phyloP scores from a whole-genome alignment of 2,888 invertebrate genomes.

The Cheilosia scutellata region DNA sequence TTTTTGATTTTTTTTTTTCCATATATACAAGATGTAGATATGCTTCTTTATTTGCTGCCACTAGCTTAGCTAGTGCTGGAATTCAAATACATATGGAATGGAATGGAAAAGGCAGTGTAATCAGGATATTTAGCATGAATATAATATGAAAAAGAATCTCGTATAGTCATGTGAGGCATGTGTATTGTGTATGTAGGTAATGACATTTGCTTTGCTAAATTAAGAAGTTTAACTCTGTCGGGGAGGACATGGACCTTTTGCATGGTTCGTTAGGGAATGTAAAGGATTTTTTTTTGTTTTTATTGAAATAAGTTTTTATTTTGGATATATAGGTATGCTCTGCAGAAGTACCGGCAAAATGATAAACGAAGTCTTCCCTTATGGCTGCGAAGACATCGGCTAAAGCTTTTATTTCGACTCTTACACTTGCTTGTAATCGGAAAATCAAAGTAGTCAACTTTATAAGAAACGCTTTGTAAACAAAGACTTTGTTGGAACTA shows the following conservation, averaged over 20 bases:
- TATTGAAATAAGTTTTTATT: background rate
- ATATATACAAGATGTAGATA: slow-evolving; percentile 5
- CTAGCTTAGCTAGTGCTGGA: slow-evolving; percentile 32
- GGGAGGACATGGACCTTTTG: slow-evolving; percentile 39
- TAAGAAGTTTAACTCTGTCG: slow-evolving; percentile 68
- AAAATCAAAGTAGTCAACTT: no score
- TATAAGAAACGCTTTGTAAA: no score
- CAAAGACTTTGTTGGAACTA: no score
- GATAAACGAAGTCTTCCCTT: no score
- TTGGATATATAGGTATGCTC: no score
- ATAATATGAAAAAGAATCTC: slow-evolving; percentile 51
- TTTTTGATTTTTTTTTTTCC: slow-evolving; percentile 48
- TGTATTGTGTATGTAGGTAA: slow-evolving; percentile 45
- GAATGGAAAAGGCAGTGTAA: slow-evolving; percentile 53
- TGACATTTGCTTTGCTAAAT: slow-evolving; percentile 67
- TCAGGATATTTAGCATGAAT: slow-evolving; percentile 58
- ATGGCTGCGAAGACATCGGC: no score
- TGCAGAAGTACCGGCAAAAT: no score
- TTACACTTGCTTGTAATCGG: no score
- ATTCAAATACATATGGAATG: slow-evolving; percentile 33
- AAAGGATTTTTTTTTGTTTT: background rate
- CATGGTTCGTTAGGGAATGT: slow-evolving; percentile 66
- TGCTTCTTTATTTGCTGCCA: slow-evolving; percentile 9
- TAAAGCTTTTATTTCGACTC: no score
- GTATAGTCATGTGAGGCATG: slow-evolving; percentile 30